Conservation (phyloP, 2,888 invertebrate species). For the Emmelina monodactyla region DNA sequence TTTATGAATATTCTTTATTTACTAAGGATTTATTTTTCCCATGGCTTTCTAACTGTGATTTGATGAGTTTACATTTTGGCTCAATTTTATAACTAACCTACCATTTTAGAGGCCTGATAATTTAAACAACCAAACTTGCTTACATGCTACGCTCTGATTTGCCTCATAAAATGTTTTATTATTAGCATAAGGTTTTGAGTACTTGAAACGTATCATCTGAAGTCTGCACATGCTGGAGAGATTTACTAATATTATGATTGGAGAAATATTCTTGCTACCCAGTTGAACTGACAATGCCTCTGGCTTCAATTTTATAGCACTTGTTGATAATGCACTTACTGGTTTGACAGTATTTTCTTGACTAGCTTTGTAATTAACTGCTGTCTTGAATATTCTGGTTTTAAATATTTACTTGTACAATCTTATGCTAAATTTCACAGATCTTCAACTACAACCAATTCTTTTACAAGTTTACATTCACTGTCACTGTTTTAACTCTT, state of each 20-base stretch:
- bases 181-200: conserved; percentile 21
- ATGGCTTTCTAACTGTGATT: conserved; percentile 16
- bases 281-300: conserved; percentile 24
- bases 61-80: conserved; percentile 55
- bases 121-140: conserved; percentile 30
- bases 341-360: background rate
- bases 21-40: conserved; percentile 12
- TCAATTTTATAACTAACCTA: conserved; percentile 42
- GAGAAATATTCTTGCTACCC: background rate
- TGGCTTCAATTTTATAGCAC: conserved; percentile 52
- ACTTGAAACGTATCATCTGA: conserved; percentile 25
- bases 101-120: conserved; percentile 46
- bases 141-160: conserved; percentile 41
- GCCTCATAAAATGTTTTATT: conserved; percentile 30
- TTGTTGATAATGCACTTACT: conserved; percentile 29
- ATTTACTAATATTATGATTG: too few species aligned
- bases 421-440: conserved; percentile 17
- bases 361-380: background rate
- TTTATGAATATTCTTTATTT: conserved; percentile 8
- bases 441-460: background rate
- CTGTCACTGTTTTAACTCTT: conserved; percentile 17
- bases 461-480: background rate
- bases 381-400: background rate
- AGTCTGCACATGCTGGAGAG: conserved; percentile 47
- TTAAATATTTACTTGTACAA: background rate